Evolutionary conservation across 1,140 invertebrate species (phyloP).

Genomic region (Laupala kohalensis): DNA sequence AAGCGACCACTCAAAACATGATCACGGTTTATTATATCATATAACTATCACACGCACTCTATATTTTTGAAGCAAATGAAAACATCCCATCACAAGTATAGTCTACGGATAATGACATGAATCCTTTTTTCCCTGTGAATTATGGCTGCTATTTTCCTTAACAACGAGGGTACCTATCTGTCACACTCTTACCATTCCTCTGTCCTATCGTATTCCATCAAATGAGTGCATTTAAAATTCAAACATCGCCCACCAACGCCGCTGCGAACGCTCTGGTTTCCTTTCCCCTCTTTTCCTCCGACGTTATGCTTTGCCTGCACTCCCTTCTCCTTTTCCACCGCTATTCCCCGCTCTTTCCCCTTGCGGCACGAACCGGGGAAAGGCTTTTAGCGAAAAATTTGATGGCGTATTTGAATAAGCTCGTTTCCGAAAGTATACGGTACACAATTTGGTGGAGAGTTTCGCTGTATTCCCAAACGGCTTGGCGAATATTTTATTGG

Average conservation of each 20-base stretch:
- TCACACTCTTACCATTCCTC: too few relatives aligned
- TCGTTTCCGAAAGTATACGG: background rate
- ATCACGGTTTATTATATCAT: too few relatives aligned
- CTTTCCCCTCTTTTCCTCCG: background rate
- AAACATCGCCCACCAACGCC: background rate
- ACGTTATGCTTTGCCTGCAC: background rate
- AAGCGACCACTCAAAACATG: too few relatives aligned
- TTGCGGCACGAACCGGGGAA: background rate
- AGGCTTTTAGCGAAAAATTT: background rate
- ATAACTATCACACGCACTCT: too few relatives aligned
- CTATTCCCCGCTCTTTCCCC: background rate
- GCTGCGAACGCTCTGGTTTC: background rate
- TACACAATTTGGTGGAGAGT: background rate
- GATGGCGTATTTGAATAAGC: background rate
- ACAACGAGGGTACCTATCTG: too few relatives aligned
- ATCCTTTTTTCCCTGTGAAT: too few relatives aligned
- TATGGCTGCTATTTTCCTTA: too few relatives aligned
- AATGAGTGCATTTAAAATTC: background rate
- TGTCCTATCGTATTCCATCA: background rate
- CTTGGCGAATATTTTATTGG: background rate
- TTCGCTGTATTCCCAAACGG: background rate
- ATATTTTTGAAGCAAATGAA: too few relatives aligned
- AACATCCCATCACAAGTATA: too few relatives aligned
- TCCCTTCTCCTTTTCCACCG: background rate
- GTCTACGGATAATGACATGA: too few relatives aligned